phyloP scores from a whole-genome alignment of 2,797 vertebrate species.

The Enteromius viviparus region DNA sequence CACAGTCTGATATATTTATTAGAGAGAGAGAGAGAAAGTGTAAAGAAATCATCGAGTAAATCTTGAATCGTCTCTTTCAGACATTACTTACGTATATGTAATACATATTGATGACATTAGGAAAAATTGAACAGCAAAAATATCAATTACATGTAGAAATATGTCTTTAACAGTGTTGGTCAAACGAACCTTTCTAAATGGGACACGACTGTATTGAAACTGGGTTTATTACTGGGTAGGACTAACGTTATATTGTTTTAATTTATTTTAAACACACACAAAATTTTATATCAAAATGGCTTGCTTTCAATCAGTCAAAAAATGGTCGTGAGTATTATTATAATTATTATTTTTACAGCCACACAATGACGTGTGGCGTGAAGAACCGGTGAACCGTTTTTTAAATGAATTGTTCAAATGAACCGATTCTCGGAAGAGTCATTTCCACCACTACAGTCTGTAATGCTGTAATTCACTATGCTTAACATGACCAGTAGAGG shows the following conservation, averaged over 20 bases:
- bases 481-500: slow-evolving; percentile 34
- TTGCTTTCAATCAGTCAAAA: not conserved
- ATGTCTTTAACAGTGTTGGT: not conserved
- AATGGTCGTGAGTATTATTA: not conserved
- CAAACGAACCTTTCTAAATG: not conserved
- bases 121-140: not conserved
- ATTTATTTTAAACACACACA: not conserved
- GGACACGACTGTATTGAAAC: not conserved
- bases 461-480: not conserved
- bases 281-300: not conserved
- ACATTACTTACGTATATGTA: not conserved
- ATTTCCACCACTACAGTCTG: not conserved
- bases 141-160: not conserved
- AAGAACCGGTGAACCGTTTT: too few species aligned
- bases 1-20: not conserved
- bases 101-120: not conserved
- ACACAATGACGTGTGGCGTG: too few species aligned
- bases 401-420: not conserved
- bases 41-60: not conserved
- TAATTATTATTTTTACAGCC: not conserved
- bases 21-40: not conserved
- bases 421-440: not conserved
- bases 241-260: not conserved
- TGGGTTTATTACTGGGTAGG: not conserved
- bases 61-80: not conserved